Evolutionary conservation across 2,113 vertebrate genomes (phyloP), one percentile per base, ranked within the genome.

Genomic region (Vimba vimba): DNA sequence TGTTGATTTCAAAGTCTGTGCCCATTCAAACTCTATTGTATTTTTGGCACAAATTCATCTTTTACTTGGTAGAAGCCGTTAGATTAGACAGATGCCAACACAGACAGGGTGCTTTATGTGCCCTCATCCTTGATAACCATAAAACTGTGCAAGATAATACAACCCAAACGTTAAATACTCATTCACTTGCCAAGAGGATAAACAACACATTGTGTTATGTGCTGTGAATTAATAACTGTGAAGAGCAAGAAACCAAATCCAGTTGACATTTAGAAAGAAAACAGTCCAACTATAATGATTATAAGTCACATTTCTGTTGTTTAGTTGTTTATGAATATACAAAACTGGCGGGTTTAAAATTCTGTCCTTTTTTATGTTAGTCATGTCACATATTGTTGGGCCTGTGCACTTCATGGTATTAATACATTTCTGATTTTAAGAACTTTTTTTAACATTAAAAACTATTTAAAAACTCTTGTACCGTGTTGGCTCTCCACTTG

Each of bases 101-200:
- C 17, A 77, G 45, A 55, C 47, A 10, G 47, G 33, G 75, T 55
- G 50, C 47, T 55, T 23, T 50, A 77, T 50, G 33, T 33, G 50
- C 50, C 9, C 25, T 77, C 75, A 77, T 77, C 4, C 50, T 21
- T 55, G 50, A 52, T 55, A 55, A 77, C 8, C 13, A 77, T 19
- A 17, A 50, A 30, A 77, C 25, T 27, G 21, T 21, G 66, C 30
- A 77, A 33, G 47, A 47, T 55, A 55, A 77, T 50, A 12, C 47
- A 30, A 69, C 12, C 17, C 27, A 52, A 77, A 27, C 15, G 27
- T 12, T 55, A 30, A 33, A 52, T 77, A 33, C 73, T 50, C 7
- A n/a, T 25, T 75, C 43, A 75, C 13, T 75, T 75, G 73, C 43
- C 73, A 75, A 75, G 73, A 75, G 73, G 69, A 76, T 76, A 52